phyloP scores from a whole-genome alignment of 1,140 invertebrate genomes.

The Colletes gigas region DNA sequence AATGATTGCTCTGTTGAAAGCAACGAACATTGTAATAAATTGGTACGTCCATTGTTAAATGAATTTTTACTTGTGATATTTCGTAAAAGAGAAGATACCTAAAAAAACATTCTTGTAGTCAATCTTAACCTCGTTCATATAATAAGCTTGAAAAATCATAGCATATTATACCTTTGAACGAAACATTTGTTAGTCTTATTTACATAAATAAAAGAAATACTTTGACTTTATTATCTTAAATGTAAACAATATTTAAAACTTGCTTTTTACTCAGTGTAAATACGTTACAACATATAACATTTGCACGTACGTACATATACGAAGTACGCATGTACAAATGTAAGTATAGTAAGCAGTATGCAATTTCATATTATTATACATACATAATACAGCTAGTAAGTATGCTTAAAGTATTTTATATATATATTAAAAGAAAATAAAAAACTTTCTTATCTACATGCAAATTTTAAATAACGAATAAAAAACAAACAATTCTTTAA shows the following conservation, averaged over 20 bases:
- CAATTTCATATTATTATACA: too few species aligned
- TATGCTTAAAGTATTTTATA: background rate
- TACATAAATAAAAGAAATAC: background rate
- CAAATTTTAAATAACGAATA: too few species aligned
- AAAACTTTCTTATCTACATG: too few species aligned
- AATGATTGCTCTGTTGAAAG: background rate
- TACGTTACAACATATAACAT: background rate
- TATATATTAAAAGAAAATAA: background rate
- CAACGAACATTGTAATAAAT: background rate
- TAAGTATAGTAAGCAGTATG: too few species aligned
- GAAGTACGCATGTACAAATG: too few species aligned
- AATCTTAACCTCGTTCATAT: slow-evolving; percentile 39
- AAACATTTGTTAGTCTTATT: slow-evolving; percentile 56
- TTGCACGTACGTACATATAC: background rate
- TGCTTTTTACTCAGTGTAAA: background rate
- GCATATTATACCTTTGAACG: slow-evolving; percentile 52
- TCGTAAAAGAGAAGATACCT: slow-evolving; percentile 39
- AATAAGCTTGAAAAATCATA: background rate
- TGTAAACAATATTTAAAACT: background rate
- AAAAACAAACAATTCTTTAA: too few species aligned
- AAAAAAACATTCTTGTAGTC: slow-evolving; percentile 8
- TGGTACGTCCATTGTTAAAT: background rate
- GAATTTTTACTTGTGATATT: slow-evolving; percentile 9
- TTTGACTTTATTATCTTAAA: background rate
- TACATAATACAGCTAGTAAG: too few species aligned